These are phyloP conservation scores for Columba guinea DNA, from an alignment of 2,797 vertebrate genomes.

Conservation along the genomic window DNA sequence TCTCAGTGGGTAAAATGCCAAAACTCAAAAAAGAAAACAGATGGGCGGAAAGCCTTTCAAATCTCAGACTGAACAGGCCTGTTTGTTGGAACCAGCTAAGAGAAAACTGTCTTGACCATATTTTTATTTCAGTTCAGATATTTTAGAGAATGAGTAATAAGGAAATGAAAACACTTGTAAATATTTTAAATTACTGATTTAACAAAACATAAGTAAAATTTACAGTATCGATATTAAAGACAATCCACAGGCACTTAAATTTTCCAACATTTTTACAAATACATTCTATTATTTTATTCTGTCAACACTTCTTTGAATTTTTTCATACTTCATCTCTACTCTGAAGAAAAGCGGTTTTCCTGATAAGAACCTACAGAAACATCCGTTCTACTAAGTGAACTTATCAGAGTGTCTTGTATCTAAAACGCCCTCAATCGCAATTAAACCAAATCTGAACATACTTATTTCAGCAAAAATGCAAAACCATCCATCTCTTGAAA, in stretches of 20 bases:
- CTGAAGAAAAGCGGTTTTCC: background rate
- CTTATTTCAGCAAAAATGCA: background rate
- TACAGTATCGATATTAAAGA: background rate
- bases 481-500: background rate
- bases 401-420: background rate
- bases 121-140: background rate
- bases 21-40: conserved; percentile 42
- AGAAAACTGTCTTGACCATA: background rate
- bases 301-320: background rate
- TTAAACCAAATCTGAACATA: background rate
- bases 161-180: background rate
- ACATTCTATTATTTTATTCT: background rate
- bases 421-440: accelerated
- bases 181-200: background rate
- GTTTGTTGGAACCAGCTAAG: conserved; percentile 18
- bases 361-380: background rate
- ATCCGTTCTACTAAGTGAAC: background rate
- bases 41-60: conserved; percentile 21
- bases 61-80: conserved; percentile 17
- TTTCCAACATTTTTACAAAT: background rate
- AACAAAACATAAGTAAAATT: background rate
- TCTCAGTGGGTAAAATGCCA: conserved; percentile 18
- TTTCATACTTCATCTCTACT: background rate
- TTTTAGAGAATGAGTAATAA: background rate
- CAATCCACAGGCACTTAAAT: background rate